These are phyloP conservation scores for Physocephala rufipes DNA, from an alignment of 2,888 invertebrate genomes.

Conservation along the genomic window DNA sequence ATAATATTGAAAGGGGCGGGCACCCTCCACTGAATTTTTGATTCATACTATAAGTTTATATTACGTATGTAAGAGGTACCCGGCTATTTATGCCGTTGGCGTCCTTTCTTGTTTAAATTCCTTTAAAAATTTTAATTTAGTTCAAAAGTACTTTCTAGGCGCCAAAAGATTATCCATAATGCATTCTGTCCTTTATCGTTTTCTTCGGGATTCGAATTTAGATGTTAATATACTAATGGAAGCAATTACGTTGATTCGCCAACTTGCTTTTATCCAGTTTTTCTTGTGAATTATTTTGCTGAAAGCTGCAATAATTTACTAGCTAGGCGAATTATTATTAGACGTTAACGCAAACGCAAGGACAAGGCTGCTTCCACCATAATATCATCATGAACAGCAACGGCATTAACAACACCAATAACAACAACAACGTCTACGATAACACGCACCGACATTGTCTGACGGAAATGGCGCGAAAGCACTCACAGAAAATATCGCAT, in stretches of 20 bases:
- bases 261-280: neutral
- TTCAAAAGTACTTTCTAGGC: no score
- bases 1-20: no score
- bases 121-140: no score
- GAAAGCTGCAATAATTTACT: conserved; percentile 5
- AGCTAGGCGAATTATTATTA: neutral
- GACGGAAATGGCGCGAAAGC: neutral
- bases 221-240: conserved; percentile 22
- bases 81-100: no score
- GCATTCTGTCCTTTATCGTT: neutral
- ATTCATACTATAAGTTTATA: no score
- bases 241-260: neutral
- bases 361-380: neutral
- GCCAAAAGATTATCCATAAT: neutral
- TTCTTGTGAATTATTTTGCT: neutral
- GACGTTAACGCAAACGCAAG: neutral
- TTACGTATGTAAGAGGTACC: no score
- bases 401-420: conserved; percentile 9
- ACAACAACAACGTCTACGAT: neutral
- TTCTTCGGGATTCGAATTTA: neutral
- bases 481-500: neutral
- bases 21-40: no score
- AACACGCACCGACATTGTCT: neutral
- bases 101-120: no score
- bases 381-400: conserved; percentile 7